phyloP scores from a whole-genome alignment of 2,113 vertebrate genomes.

The Gila orcuttii region DNA sequence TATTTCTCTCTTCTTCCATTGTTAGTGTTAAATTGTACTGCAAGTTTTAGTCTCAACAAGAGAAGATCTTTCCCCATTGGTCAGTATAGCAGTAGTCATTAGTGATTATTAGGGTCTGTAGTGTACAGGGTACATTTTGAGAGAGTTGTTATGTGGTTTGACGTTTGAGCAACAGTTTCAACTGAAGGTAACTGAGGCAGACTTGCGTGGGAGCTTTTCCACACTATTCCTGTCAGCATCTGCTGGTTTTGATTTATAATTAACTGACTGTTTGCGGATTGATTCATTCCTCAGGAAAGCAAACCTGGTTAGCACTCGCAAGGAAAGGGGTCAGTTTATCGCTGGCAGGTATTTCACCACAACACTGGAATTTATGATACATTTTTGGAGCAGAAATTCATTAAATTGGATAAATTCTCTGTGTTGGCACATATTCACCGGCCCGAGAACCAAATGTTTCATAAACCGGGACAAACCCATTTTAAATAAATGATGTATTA shows the following conservation, averaged over 20 bases:
- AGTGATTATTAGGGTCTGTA: not conserved
- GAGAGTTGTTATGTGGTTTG: too few species aligned
- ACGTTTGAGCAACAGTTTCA: not conserved
- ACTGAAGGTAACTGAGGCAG: not conserved
- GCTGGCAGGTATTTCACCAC: constrained; percentile 10
- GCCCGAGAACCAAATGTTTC: not conserved
- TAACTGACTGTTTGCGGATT: constrained; percentile 34
- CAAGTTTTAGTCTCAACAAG: not conserved
- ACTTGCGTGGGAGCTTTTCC: constrained; percentile 14
- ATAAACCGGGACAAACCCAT: not conserved
- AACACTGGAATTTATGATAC: constrained; percentile 33
- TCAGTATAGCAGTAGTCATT: not conserved
- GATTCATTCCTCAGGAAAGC: constrained; percentile 20
- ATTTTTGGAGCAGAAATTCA: constrained; percentile 26
- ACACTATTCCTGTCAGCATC: constrained; percentile 1
- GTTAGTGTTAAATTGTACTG: not conserved
- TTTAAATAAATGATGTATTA: too few species aligned
- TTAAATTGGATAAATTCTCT: constrained; percentile 29
- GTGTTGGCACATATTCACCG: not conserved
- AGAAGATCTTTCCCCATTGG: not conserved
- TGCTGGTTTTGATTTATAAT: constrained; percentile 45
- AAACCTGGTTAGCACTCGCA: constrained; percentile 22
- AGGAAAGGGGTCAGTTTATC: constrained; percentile 4
- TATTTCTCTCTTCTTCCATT: not conserved
- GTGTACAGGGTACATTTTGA: not conserved